Conservation (phyloP, 2,113 vertebrate genomes). For the Galeopterus variegatus region DNA sequence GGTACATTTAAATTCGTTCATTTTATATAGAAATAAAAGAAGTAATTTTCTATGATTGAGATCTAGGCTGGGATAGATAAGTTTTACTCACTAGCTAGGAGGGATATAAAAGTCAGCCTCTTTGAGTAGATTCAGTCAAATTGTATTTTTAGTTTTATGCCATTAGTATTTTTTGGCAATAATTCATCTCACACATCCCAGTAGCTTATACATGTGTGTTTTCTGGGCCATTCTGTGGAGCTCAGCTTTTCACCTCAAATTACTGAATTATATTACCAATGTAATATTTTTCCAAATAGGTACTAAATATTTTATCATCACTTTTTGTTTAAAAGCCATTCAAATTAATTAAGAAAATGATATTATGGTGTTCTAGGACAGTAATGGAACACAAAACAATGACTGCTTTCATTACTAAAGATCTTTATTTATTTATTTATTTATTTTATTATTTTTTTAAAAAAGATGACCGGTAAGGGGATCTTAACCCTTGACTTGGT, state of each 20-base stretch:
- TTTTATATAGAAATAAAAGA: constrained; percentile 20
- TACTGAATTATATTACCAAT: constrained; percentile 27
- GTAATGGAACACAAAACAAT: background rate
- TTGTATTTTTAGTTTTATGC: constrained; percentile 8
- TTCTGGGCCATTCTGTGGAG: background rate
- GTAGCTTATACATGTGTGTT: background rate
- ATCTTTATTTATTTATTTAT: background rate
- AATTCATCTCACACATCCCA: background rate
- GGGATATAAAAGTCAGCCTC: background rate
- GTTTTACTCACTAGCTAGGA: background rate
- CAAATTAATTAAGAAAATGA: constrained; percentile 56
- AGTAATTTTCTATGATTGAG: background rate
- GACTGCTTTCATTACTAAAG: background rate
- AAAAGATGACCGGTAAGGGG: no score
- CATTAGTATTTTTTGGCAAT: background rate
- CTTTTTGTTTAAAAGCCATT: constrained; percentile 70
- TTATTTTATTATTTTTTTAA: no score
- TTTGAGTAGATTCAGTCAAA: background rate
- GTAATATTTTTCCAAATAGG: constrained; percentile 32
- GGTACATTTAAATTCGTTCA: background rate
- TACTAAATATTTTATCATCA: constrained; percentile 37
- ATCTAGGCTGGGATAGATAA: background rate
- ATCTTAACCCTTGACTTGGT: no score
- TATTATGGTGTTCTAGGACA: background rate
- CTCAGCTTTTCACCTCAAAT: background rate